Conservation (phyloP, 1,140 invertebrate species). For the Eumaeus atala region DNA sequence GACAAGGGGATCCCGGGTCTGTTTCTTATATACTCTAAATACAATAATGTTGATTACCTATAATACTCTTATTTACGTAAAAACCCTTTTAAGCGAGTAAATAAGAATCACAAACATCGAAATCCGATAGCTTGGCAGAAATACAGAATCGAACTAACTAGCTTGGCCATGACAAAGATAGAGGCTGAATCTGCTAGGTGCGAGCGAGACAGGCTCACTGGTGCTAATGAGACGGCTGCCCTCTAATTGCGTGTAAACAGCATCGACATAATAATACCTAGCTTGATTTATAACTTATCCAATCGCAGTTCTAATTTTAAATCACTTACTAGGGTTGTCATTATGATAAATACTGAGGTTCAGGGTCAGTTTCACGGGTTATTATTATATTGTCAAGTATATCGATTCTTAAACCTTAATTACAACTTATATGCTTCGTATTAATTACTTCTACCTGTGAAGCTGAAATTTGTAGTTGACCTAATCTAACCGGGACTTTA, state of each 20-base stretch:
- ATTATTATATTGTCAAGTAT: no score
- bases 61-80: no score
- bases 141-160: constrained; percentile 38
- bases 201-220: constrained; percentile 33
- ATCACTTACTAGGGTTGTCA: constrained; percentile 15
- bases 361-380: no score
- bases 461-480: no score
- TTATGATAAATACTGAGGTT: no score
- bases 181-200: constrained; percentile 26
- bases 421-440: no score
- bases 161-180: constrained; percentile 40
- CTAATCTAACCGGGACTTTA: no score
- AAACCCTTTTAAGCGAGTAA: constrained; percentile 23
- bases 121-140: constrained; percentile 51
- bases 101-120: constrained; percentile 43
- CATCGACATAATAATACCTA: constrained; percentile 59
- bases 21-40: no score
- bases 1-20: no score
- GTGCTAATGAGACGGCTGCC: constrained; percentile 61
- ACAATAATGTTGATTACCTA: no score
- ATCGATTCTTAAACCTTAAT: no score
- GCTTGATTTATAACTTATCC: constrained; percentile 31
- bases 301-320: constrained; percentile 15
- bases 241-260: constrained; percentile 68
- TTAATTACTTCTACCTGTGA: no score